Percentiles rank a stretch among this genome's conserved stretches.
phyloP scores from a whole-genome alignment of 2,113 vertebrate species.

The Hyaena hyaena region DNA sequence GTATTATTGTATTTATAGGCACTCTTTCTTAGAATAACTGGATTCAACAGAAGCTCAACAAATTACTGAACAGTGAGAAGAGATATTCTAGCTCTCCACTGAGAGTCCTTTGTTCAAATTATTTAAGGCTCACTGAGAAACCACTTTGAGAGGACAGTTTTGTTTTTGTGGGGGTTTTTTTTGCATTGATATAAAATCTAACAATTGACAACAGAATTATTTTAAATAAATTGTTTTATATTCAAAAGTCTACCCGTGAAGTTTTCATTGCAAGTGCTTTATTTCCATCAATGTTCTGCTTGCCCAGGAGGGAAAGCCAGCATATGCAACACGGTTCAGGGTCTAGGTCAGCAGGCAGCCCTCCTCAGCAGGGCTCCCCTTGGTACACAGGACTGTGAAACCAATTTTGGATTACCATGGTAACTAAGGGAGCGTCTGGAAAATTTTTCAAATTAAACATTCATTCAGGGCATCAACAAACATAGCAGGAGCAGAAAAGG shows the following conservation, averaged over 20 bases:
- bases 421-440: slow-evolving; percentile 67
- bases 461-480: slow-evolving; percentile 52
- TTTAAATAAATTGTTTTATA: slow-evolving; percentile 42
- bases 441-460: slow-evolving; percentile 65
- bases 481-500: background rate
- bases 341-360: slow-evolving; percentile 56
- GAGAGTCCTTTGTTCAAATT: slow-evolving; percentile 56
- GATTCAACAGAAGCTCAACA: slow-evolving; percentile 43
- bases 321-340: background rate
- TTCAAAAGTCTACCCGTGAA: background rate
- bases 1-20: background rate
- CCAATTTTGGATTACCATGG: slow-evolving; percentile 74
- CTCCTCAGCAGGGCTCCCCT: slow-evolving; percentile 61
- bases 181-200: slow-evolving; percentile 16
- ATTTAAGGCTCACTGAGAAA: slow-evolving; percentile 52
- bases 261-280: background rate
- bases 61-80: slow-evolving; percentile 25
- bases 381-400: slow-evolving; percentile 64
- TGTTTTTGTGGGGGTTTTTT: background rate
- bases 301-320: background rate
- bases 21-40: slow-evolving; percentile 47
- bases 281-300: background rate
- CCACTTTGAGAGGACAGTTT: slow-evolving; percentile 12
- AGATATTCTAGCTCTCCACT: slow-evolving; percentile 26
- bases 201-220: slow-evolving; percentile 36